phyloP scores from a whole-genome alignment of 35 echinoderm and acorn worm species.

The Eucidaris tribuloides region DNA sequence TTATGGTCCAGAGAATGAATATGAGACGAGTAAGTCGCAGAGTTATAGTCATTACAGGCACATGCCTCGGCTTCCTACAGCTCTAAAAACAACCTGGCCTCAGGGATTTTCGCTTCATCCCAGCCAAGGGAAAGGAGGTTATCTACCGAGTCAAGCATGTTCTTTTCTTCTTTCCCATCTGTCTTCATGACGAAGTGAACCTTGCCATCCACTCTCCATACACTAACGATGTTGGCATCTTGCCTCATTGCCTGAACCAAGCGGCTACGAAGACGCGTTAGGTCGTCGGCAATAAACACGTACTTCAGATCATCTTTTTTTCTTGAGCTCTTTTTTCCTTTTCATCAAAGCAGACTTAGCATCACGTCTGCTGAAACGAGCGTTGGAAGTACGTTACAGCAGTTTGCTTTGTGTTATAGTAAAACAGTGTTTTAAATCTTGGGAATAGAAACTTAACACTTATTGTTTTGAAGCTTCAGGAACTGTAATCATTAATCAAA shows the following conservation, averaged over 20 bases:
- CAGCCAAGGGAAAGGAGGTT: no score
- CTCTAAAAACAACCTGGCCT: neutral
- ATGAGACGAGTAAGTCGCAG: no score
- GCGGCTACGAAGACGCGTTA: neutral
- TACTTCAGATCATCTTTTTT: neutral
- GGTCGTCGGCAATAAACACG: neutral
- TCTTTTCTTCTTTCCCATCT: neutral
- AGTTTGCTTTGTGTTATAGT: no score
- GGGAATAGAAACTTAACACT: no score
- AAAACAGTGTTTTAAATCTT: no score
- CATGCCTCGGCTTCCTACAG: neutral
- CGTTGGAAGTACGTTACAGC: no score
- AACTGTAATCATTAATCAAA: no score
- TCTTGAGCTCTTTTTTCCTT: slow-evolving; percentile 11
- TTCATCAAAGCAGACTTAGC: neutral
- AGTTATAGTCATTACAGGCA: no score
- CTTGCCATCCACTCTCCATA: neutral
- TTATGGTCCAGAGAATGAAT: no score
- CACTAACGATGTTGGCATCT: neutral
- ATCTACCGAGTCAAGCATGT: neutral
- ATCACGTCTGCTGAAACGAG: neutral
- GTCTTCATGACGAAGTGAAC: neutral
- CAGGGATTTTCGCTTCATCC: no score
- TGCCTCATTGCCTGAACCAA: neutral
- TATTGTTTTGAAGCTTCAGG: no score